Evolutionary conservation across 1,140 invertebrate genomes (phyloP).

Genomic region (Drosophila varians): DNA sequence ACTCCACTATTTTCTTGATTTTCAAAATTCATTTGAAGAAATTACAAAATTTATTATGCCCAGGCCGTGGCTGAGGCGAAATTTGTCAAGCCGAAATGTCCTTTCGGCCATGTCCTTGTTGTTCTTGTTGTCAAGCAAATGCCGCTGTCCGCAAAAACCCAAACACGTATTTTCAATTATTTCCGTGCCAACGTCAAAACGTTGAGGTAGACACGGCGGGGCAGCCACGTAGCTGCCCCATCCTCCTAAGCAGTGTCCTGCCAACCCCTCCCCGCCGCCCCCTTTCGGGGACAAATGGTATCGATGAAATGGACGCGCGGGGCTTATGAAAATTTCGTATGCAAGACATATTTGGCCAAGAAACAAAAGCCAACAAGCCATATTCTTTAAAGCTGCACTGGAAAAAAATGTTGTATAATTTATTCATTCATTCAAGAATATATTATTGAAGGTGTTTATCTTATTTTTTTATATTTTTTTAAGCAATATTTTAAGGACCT

Average conservation of each 20-base stretch:
- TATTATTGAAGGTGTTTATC: too few relatives aligned
- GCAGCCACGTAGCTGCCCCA: conserved; percentile 5
- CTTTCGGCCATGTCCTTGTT: conserved; percentile 29
- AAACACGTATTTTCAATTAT: conserved; percentile 83
- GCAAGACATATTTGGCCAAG: conserved; percentile 67
- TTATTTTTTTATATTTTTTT: too few relatives aligned
- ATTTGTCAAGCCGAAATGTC: conserved; percentile 65
- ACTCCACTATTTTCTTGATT: conserved; percentile 45
- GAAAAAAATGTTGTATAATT: too few relatives aligned
- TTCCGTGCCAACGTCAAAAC: conserved; percentile 72
- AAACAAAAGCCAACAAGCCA: conserved; percentile 71
- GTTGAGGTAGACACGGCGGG: conserved; percentile 60
- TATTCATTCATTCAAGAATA: too few relatives aligned
- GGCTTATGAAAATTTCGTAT: conserved; percentile 68
- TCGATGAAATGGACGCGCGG: conserved; percentile 63
- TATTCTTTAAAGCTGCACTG: conserved; percentile 30
- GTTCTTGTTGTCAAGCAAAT: conserved; percentile 59
- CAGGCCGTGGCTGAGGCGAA: conserved; percentile 54
- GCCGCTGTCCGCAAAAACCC: conserved; percentile 76
- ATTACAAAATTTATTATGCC: conserved; percentile 76
- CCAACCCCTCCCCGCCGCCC: conserved; percentile 6
- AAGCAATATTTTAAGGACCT: too few relatives aligned
- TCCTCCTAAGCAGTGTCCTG: not conserved
- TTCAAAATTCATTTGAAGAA: conserved; percentile 76
- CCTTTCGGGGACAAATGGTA: conserved; percentile 26